A percentile compares a stretch with the other conserved stretches of the same genome.
Conservation (phyloP, 30 jellyfish, hydroid and myxozoan genomes). For the Calvadosia cruxmelitensis region DNA sequence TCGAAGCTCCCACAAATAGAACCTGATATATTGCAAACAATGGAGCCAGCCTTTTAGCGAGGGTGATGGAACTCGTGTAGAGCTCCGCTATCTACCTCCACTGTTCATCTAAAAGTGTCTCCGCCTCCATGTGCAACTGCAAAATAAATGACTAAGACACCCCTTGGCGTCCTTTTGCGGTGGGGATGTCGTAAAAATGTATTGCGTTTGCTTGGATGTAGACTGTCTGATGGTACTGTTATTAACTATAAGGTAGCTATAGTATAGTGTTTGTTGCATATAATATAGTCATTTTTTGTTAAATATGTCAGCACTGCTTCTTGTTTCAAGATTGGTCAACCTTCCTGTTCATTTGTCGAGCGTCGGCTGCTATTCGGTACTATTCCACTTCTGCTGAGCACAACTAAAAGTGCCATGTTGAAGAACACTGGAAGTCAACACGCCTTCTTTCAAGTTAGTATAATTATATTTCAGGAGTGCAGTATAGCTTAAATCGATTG, state of each 20-base stretch:
- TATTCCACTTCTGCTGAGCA: conserved; percentile 60
- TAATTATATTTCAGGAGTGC: background rate
- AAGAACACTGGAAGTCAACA: conserved; percentile 70
- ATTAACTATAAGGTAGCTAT: background rate
- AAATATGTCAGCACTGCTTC: background rate
- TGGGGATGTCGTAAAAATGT: background rate
- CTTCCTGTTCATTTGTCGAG: conserved; percentile 80
- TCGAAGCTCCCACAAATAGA: no score
- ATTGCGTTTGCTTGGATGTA: background rate
- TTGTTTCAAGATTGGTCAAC: conserved; percentile 43
- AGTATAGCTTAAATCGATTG: background rate
- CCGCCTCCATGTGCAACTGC: no score
- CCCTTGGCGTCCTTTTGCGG: no score
- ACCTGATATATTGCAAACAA: no score
- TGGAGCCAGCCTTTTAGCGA: no score
- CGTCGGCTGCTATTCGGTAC: conserved; percentile 82
- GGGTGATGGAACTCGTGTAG: no score
- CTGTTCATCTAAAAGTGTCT: no score
- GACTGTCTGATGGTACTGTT: background rate
- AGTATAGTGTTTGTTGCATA: no score
- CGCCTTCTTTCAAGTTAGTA: conserved; percentile 60
- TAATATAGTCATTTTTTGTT: background rate
- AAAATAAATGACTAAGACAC: no score
- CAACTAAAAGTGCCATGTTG: conserved; percentile 42
- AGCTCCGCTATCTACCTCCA: no score